These are phyloP conservation scores for Drosophila funebris DNA, from an alignment of 1,140 invertebrate genomes.

Conservation along the genomic window DNA sequence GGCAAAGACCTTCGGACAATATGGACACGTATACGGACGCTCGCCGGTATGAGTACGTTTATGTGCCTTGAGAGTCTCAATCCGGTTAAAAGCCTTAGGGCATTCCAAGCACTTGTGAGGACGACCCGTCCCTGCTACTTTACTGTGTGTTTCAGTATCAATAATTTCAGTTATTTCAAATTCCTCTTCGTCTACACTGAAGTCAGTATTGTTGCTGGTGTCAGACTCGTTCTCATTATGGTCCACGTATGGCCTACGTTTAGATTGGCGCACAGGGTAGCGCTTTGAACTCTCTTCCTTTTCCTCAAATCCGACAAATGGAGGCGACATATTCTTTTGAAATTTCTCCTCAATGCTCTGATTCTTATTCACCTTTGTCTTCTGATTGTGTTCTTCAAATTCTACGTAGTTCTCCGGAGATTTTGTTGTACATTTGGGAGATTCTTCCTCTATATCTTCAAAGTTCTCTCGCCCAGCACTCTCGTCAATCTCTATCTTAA, in stretches of 20 bases:
- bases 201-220: not conserved
- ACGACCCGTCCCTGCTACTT: not conserved
- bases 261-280: not conserved
- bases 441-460: not conserved
- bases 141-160: not conserved
- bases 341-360: not conserved
- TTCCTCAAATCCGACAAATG: not conserved
- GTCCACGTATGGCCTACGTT: not conserved
- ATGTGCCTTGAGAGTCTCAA: not conserved
- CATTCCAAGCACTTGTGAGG: conserved; percentile 17
- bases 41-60: conserved; percentile 7
- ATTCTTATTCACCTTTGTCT: not conserved
- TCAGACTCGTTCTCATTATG: not conserved
- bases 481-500: conserved; percentile 3
- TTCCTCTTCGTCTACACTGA: not conserved
- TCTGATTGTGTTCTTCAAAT: not conserved
- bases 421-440: not conserved
- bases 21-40: conserved; percentile 16
- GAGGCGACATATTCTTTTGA: not conserved
- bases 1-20: conserved; percentile 14
- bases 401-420: too few relatives aligned
- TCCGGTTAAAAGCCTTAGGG: conserved; percentile 1
- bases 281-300: not conserved
- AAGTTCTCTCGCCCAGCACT: not conserved
- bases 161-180: not conserved